Conservation (phyloP, 2,113 vertebrate species). For the Chaenogobius annularis region DNA sequence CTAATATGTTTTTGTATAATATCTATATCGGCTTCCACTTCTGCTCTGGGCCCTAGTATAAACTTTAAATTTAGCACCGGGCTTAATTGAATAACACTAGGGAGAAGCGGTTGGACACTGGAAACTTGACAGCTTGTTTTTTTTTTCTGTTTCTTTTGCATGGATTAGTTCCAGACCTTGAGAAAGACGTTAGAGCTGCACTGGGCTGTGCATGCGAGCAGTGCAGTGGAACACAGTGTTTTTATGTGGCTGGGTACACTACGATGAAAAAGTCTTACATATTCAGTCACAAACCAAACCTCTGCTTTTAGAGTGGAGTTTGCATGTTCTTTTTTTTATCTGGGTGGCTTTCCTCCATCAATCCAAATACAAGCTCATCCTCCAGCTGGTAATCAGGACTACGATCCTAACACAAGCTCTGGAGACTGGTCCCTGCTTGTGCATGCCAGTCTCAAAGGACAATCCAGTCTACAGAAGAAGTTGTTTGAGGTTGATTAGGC, state of each 20-base stretch:
- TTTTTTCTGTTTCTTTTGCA: conserved; percentile 5
- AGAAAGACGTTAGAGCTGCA: conserved; percentile 3
- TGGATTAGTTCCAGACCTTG: conserved; percentile 69
- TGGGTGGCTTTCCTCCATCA: no score
- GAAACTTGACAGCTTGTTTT: conserved; percentile 42
- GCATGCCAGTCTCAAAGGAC: no score
- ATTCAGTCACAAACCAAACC: no score
- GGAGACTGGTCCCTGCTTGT: no score
- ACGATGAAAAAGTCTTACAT: no score
- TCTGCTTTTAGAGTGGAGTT: not conserved
- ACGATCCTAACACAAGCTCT: no score
- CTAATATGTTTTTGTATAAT: conserved; percentile 7
- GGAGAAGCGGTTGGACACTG: conserved; percentile 33
- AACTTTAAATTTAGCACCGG: conserved; percentile 26
- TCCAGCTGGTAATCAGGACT: no score
- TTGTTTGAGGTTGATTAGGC: no score
- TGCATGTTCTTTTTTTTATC: not conserved
- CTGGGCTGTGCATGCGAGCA: not conserved
- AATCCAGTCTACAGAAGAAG: no score
- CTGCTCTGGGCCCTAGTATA: conserved; percentile 11
- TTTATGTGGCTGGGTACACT: no score
- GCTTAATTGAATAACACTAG: conserved; percentile 37
- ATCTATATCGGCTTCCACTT: conserved; percentile 1
- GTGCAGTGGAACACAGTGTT: no score
- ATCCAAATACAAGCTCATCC: no score